Conservation (phyloP, 2,113 vertebrate species). For the Nanorana parkeri region DNA sequence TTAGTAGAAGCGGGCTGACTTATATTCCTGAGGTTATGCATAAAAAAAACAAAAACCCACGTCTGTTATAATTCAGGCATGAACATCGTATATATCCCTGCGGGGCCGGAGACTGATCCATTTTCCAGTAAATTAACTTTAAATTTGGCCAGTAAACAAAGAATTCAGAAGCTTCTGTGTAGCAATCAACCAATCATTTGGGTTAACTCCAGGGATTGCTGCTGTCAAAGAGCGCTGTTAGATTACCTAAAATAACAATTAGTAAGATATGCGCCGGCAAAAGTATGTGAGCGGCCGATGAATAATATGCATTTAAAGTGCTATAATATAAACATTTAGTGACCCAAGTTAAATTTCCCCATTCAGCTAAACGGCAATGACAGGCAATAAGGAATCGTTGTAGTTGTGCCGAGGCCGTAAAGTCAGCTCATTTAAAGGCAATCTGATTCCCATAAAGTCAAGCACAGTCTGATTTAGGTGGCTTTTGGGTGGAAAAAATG, state of each 20-base stretch:
- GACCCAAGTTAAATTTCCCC: no score
- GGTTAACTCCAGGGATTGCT: slow-evolving; percentile 1
- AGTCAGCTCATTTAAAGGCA: no score
- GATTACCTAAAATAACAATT: not conserved
- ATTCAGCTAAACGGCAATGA: no score
- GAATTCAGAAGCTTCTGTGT: slow-evolving; percentile 31
- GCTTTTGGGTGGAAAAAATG: no score
- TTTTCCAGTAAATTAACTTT: slow-evolving; percentile 56
- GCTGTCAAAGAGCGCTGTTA: not conserved
- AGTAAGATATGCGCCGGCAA: not conserved
- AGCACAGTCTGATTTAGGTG: no score
- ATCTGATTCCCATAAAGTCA: no score
- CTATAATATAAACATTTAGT: no score
- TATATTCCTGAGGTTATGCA: slow-evolving; percentile 37
- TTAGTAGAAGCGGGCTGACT: slow-evolving; percentile 25
- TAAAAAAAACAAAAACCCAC: slow-evolving; percentile 4
- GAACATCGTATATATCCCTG: slow-evolving; percentile 11
- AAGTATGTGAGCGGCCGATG: no score
- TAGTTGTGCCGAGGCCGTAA: no score
- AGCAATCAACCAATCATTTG: not conserved
- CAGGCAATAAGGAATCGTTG: no score
- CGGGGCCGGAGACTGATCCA: slow-evolving; percentile 23
- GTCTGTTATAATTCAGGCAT: slow-evolving; percentile 7
- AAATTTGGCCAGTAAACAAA: slow-evolving; percentile 46
- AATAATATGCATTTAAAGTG: no score